phyloP scores from a whole-genome alignment of 2,113 vertebrate species.

The Planiliza haematocheilus region DNA sequence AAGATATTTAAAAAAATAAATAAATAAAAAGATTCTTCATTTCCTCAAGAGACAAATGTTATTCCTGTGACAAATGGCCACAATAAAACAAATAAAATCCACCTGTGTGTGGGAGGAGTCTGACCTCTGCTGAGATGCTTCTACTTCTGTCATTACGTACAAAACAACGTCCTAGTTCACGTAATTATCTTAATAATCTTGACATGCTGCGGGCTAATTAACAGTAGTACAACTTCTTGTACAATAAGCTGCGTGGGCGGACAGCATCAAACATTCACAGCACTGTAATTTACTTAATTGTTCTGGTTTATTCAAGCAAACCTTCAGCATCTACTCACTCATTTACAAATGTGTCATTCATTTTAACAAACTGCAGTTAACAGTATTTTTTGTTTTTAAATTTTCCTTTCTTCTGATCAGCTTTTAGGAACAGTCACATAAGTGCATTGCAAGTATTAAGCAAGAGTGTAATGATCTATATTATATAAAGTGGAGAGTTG shows the following conservation, averaged over 20 bases:
- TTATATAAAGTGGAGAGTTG: too few relatives aligned
- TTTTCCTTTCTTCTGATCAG: neutral
- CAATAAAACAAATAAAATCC: neutral
- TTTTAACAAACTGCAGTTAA: neutral
- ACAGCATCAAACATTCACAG: neutral
- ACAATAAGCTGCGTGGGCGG: neutral
- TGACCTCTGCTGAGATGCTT: conserved; percentile 2
- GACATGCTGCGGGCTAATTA: conserved; percentile 37
- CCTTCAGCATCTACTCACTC: neutral
- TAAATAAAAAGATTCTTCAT: too few relatives aligned
- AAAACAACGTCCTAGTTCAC: too few relatives aligned
- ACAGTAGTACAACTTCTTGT: neutral
- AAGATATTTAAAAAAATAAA: neutral
- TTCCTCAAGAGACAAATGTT: too few relatives aligned
- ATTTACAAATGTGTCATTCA: neutral
- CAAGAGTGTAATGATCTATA: too few relatives aligned
- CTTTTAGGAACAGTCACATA: too few relatives aligned
- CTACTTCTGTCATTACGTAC: too few relatives aligned
- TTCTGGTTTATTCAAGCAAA: neutral
- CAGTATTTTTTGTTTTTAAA: neutral
- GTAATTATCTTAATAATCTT: neutral
- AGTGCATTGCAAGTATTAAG: too few relatives aligned
- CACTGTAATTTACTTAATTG: neutral
- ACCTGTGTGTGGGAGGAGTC: too few relatives aligned
- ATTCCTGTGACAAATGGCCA: too few relatives aligned